phyloP scores from a whole-genome alignment of 1,140 invertebrate genomes.

The Drosophila kurseongensis region DNA sequence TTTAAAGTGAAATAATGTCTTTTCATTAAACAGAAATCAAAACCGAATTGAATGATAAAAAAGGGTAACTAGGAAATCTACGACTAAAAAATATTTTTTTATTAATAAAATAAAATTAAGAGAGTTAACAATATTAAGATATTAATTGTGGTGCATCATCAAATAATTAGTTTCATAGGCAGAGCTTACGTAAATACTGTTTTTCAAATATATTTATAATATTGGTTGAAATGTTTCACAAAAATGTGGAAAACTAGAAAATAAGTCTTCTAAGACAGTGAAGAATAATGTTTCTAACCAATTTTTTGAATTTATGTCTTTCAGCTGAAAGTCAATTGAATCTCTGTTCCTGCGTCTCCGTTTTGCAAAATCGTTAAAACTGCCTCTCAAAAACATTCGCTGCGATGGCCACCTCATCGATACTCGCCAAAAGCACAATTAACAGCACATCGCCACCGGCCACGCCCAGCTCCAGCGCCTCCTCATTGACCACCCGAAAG shows the following conservation, averaged over 20 bases:
- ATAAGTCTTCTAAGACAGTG: no score
- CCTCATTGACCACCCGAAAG: constrained; percentile 70
- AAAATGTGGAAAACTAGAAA: no score
- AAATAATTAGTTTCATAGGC: no score
- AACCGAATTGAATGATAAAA: not conserved
- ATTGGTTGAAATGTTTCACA: no score
- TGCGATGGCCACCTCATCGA: constrained; percentile 83
- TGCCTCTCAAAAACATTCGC: constrained; percentile 64
- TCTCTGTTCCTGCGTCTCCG: constrained; percentile 25
- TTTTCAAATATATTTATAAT: no score
- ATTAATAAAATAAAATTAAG: no score
- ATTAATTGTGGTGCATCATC: no score
- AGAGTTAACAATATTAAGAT: no score
- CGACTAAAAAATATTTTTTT: no score
- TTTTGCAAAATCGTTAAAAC: constrained; percentile 57
- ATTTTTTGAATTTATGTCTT: not conserved
- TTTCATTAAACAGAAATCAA: not conserved
- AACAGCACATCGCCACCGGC: constrained; percentile 52
- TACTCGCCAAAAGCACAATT: constrained; percentile 80
- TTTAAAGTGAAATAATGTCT: not conserved
- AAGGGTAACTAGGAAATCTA: no score
- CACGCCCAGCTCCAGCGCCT: constrained; percentile 26
- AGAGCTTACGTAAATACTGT: no score
- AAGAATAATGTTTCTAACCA: not conserved
- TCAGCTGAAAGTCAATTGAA: constrained; percentile 14